phyloP scores from a whole-genome alignment of 2,888 invertebrate genomes.

The Nemotelus pantherinus region DNA sequence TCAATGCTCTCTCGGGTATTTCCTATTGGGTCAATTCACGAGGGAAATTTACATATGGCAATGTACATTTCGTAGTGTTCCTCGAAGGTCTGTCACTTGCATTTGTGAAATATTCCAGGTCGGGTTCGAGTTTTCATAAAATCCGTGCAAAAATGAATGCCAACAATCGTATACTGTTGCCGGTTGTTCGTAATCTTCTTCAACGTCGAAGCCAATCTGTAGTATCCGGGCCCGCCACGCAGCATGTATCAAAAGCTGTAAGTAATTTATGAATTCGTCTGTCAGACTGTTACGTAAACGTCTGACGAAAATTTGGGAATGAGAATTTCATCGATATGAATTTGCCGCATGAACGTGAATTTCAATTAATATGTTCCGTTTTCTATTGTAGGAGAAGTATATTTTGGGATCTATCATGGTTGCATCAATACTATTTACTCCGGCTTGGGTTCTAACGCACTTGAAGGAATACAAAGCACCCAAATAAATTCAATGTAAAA shows the following conservation, averaged over 20 bases:
- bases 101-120: background rate
- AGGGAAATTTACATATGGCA: background rate
- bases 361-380: background rate
- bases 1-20: too few relatives aligned
- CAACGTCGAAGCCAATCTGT: slow-evolving; percentile 61
- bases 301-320: background rate
- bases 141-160: slow-evolving; percentile 25
- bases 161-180: slow-evolving; percentile 58
- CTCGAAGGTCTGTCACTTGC: background rate
- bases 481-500: slow-evolving; percentile 26
- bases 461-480: slow-evolving; percentile 57
- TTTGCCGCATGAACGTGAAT: background rate
- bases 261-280: slow-evolving; percentile 53
- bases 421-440: slow-evolving; percentile 55
- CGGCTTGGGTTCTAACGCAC: slow-evolving; percentile 61
- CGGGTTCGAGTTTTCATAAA: background rate
- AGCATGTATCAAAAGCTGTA: slow-evolving; percentile 60
- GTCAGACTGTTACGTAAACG: slow-evolving; percentile 56
- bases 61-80: background rate
- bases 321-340: slow-evolving; percentile 16
- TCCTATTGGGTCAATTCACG: too few relatives aligned
- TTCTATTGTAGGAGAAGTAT: slow-evolving; percentile 57
- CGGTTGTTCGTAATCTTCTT: slow-evolving; percentile 58
- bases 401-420: slow-evolving; percentile 60
- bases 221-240: slow-evolving; percentile 61